Evolutionary conservation across 2,888 invertebrate species (phyloP).

Genomic region (Epicampocera succincta): DNA sequence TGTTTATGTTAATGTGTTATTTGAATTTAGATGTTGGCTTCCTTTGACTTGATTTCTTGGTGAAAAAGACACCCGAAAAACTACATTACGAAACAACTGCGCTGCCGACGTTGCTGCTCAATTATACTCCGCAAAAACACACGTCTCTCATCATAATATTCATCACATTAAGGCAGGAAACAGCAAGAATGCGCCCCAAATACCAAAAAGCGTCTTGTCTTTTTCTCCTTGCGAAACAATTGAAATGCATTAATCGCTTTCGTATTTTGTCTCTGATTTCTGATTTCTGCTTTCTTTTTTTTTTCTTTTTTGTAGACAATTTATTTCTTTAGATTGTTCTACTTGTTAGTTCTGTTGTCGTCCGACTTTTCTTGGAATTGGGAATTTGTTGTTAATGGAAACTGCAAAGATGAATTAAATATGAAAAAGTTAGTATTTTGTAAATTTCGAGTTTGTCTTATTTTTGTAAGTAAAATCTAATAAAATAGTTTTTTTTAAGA

Average conservation of each 20-base stretch:
- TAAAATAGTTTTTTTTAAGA: constrained; percentile 10
- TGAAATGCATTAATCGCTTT: constrained; percentile 58
- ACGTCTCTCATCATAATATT: constrained; percentile 7
- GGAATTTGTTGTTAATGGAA: constrained; percentile 37
- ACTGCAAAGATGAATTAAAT: constrained; percentile 56
- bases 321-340: constrained; percentile 44
- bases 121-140: not conserved
- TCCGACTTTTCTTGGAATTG: constrained; percentile 28
- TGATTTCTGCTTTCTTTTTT: constrained; percentile 6
- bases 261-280: constrained; percentile 5
- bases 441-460: constrained; percentile 1
- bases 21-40: constrained; percentile 8
- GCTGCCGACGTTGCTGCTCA: not conserved
- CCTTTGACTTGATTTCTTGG: constrained; percentile 13
- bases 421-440: constrained; percentile 55
- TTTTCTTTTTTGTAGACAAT: not conserved
- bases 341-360: constrained; percentile 30
- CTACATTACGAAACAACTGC: constrained; percentile 53
- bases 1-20: not conserved
- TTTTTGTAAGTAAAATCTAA: too few relatives aligned
- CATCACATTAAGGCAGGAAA: constrained; percentile 15
- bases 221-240: constrained; percentile 39
- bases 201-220: constrained; percentile 28
- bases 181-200: constrained; percentile 12
- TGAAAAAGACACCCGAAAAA: constrained; percentile 22